phyloP scores from a whole-genome alignment of 2,113 vertebrate genomes.

The Varanus salvator region DNA sequence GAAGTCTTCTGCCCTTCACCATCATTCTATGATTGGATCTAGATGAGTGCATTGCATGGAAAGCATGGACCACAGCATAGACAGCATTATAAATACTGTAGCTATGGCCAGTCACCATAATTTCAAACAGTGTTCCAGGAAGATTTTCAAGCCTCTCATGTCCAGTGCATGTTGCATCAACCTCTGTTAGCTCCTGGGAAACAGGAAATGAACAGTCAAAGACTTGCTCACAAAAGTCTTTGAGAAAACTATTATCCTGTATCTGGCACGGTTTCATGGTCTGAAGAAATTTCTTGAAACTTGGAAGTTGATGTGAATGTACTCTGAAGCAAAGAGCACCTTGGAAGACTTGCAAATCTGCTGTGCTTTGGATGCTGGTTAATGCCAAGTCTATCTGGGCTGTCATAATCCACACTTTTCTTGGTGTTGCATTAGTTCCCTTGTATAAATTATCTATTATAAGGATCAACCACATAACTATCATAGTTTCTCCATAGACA shows the following conservation, averaged over 20 bases:
- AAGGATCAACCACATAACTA: background rate
- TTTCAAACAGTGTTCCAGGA: background rate
- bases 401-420: slow-evolving; percentile 2
- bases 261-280: background rate
- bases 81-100: no score
- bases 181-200: background rate
- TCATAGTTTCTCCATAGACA: background rate
- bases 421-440: no score
- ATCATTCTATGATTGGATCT: background rate
- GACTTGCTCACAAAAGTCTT: background rate
- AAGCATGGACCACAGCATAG: background rate
- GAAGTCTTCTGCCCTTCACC: background rate
- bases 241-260: background rate
- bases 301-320: background rate
- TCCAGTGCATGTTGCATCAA: background rate
- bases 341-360: background rate
- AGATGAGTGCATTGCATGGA: background rate
- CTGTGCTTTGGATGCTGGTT: background rate
- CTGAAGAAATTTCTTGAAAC: background rate
- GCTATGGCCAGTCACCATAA: background rate
- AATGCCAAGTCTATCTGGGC: background rate
- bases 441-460: background rate
- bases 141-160: background rate
- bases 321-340: background rate
- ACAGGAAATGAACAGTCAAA: background rate